A percentile compares a stretch with the other conserved stretches of the same genome.
Conservation (phyloP, 2,888 invertebrate genomes). For the Drosophila monieri region DNA sequence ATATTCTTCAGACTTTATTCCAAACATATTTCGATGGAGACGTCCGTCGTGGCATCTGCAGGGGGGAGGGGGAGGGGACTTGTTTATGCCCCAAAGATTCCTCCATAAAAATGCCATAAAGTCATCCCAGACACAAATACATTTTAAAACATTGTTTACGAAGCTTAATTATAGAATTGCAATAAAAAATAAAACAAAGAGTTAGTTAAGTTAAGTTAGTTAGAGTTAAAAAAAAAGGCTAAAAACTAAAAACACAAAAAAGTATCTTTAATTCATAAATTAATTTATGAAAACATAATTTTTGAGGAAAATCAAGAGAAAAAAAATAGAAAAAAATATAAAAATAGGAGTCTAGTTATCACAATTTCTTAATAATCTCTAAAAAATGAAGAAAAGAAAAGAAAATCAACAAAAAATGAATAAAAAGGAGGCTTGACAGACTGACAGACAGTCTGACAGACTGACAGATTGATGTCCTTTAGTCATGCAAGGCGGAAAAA, state of each 20-base stretch:
- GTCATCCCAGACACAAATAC: not conserved
- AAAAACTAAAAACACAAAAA: too few species aligned
- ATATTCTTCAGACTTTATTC: constrained; percentile 11
- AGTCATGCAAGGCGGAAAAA: constrained; percentile 55
- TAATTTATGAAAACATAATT: too few species aligned
- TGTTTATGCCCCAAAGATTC: not conserved
- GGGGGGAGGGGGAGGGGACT: not conserved
- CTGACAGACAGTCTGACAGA: constrained; percentile 26
- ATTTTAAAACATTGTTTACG: too few species aligned
- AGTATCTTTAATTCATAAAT: too few species aligned
- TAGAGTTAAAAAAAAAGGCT: too few species aligned
- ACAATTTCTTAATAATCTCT: too few species aligned
- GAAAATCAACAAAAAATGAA: constrained; percentile 1
- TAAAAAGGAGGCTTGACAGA: not conserved
- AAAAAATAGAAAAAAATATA: too few species aligned
- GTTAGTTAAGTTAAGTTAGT: too few species aligned
- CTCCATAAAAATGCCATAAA: not conserved
- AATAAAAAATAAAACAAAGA: too few species aligned
- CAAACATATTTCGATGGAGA: not conserved
- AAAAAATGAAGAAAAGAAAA: constrained; percentile 54
- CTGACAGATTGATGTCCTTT: constrained; percentile 52
- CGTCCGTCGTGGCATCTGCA: not conserved
- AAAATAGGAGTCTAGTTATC: too few species aligned
- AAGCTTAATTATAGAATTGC: too few species aligned
- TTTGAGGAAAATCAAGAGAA: too few species aligned